phyloP scores from a whole-genome alignment of 2,888 invertebrate species.

The Acrobasis repandana region DNA sequence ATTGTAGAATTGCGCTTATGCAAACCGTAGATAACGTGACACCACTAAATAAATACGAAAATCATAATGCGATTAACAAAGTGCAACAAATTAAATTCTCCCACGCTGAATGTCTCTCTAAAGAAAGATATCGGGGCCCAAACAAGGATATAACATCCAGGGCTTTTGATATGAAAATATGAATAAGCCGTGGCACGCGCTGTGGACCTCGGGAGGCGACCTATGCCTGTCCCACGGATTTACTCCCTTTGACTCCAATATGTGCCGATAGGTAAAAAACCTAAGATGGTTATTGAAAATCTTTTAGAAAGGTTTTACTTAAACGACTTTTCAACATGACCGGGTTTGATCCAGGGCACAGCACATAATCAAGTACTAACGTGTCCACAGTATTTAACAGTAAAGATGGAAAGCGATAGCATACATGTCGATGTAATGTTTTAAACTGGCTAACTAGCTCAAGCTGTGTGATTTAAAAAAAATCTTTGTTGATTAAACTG shows the following conservation, averaged over 20 bases:
- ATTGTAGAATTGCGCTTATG: conserved; percentile 45
- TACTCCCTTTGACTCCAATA: not conserved
- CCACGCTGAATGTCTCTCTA: conserved; percentile 70
- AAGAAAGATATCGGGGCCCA: conserved; percentile 69
- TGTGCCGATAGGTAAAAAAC: not conserved
- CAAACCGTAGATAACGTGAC: conserved; percentile 56
- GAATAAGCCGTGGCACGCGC: conserved; percentile 78
- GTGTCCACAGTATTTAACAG: no score
- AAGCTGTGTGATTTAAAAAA: no score
- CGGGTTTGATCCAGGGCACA: no score
- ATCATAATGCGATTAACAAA: conserved; percentile 70
- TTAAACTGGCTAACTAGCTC: no score
- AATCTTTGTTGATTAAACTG: no score
- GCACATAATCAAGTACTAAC: no score
- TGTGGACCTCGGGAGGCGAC: conserved; percentile 60
- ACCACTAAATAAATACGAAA: conserved; percentile 57
- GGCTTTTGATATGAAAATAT: conserved; percentile 80
- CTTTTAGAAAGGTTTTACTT: not conserved
- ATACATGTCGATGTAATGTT: no score
- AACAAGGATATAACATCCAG: conserved; percentile 75
- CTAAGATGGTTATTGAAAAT: not conserved
- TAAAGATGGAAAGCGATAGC: no score
- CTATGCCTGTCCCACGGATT: conserved; percentile 61
- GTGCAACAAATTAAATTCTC: conserved; percentile 79
- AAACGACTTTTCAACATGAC: no score